Evolutionary conservation across 2,113 vertebrate species (phyloP), one percentile per base, ranked within the genome.

Genomic region (Pteronura brasiliensis): DNA sequence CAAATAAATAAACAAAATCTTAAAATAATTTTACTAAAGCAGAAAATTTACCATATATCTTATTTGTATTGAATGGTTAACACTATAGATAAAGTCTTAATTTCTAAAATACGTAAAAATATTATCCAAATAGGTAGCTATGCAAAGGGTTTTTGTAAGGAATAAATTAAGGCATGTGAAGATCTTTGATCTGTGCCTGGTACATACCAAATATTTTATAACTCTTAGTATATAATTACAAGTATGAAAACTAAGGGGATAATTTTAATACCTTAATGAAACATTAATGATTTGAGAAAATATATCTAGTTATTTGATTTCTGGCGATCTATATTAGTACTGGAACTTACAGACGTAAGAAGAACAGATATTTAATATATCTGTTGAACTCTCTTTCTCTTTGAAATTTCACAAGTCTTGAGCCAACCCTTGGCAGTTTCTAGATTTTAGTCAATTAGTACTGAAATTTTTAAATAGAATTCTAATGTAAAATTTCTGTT

Each of bases 391-490:
- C 80, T 72, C 25, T 84, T 91, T 93, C 90, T 83, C 18, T 86
- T 76, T 93, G 42, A 96, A 96, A 97, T 87, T 90, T 95, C 81
- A 92, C 67, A 79, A 85, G 7, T 92, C 89, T 95, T 95, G 34
- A 83, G 61, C 39, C 69, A 97, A 49, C 13, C 1, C n/a, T 92
- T 95, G 95, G 77, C 76, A 96, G 83, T 80, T 79, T 96, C 94
- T 88, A 93, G 63, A 96, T 93, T 92, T 96, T 85, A 97, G 80
- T 95, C 83, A 98, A 86, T 97, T 91, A 96, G 77, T 65, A 77
- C 13, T 83, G 80, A 97, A 94, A 79, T 69, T 93, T 92, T 90
- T 93, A 94, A 96, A 95, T 42, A 94, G 29, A 95, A 91, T 82
- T 93, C 67, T 96, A 91, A 83, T 81, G 69, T 76, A 96, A 74